These are phyloP conservation scores for Drosophila azteca DNA, from an alignment of 1,140 invertebrate species.

Conservation along the genomic window DNA sequence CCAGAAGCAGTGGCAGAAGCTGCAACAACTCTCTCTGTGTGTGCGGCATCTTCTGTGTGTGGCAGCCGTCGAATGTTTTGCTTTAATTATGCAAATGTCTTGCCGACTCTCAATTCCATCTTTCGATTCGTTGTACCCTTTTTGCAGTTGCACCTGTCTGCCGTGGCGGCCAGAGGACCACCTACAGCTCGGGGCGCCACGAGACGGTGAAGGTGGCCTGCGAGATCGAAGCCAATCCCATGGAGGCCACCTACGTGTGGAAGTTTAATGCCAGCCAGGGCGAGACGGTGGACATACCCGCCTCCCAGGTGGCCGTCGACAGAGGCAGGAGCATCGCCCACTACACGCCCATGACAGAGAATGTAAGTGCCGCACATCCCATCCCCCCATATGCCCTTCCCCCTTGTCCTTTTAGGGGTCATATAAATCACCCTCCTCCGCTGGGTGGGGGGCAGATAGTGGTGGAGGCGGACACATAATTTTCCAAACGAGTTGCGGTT, in stretches of 20 bases:
- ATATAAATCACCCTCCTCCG: constrained; percentile 60
- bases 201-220: constrained; percentile 91
- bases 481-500: constrained; percentile 82
- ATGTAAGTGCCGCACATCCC: constrained; percentile 72
- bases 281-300: constrained; percentile 88
- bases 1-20: constrained; percentile 18
- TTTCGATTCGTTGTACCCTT: not conserved
- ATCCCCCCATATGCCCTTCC: not conserved
- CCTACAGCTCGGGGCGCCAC: constrained; percentile 91
- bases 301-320: constrained; percentile 86
- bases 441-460: not conserved
- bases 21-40: constrained; percentile 5
- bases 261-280: constrained; percentile 90
- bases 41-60: constrained; percentile 34
- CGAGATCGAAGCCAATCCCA: constrained; percentile 93
- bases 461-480: constrained; percentile 64
- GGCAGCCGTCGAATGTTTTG: constrained; percentile 50
- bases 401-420: constrained; percentile 24
- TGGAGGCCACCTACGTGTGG: constrained; percentile 89
- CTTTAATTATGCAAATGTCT: constrained; percentile 79
- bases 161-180: constrained; percentile 86
- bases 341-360: constrained; percentile 89
- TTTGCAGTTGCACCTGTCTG: constrained; percentile 89
- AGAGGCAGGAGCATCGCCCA: constrained; percentile 87
- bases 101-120: constrained; percentile 45